Percentiles rank a stretch among this genome's conserved stretches.
These are phyloP conservation scores for Poeciliopsis turrubarensis DNA, from an alignment of 2,113 vertebrate genomes.

Conservation along the genomic window DNA sequence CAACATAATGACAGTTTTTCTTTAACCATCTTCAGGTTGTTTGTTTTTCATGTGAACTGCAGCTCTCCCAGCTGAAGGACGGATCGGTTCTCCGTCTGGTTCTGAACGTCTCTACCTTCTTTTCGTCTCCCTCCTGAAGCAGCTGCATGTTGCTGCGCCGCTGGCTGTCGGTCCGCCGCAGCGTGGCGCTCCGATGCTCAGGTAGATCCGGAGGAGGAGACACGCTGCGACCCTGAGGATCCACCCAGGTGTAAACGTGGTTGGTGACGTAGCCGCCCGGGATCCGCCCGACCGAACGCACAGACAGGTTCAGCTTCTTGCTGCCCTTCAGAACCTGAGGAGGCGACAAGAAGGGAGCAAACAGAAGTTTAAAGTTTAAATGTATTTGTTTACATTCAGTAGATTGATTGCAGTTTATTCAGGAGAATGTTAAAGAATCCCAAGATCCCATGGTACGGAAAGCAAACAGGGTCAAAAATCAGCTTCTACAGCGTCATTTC, in stretches of 20 bases:
- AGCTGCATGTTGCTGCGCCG: slow-evolving; percentile 91
- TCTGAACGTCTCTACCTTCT: slow-evolving; percentile 85
- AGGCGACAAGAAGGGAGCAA: slow-evolving; percentile 6
- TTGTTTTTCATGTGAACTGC: not conserved
- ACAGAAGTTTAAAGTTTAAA: too few relatives aligned
- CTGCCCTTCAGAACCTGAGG: slow-evolving; percentile 93
- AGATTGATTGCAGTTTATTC: not conserved
- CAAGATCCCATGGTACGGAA: not conserved
- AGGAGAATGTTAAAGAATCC: not conserved
- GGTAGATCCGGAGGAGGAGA: slow-evolving; percentile 87
- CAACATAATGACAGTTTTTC: too few relatives aligned
- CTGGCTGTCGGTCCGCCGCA: slow-evolving; percentile 81
- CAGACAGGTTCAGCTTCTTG: slow-evolving; percentile 91
- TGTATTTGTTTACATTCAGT: not conserved
- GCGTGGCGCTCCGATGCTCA: slow-evolving; percentile 82
- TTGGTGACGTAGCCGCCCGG: slow-evolving; percentile 95
- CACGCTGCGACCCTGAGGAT: slow-evolving; percentile 90
- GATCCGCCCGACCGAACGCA: slow-evolving; percentile 92
- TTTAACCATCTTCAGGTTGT: too few relatives aligned
- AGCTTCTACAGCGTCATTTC: not conserved
- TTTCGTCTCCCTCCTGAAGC: slow-evolving; percentile 93
- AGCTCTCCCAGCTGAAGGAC: not conserved
- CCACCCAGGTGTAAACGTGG: slow-evolving; percentile 98
- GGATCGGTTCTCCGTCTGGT: not conserved
- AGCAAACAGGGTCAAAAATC: not conserved